Base-by-base conservation (phyloP, 1,140 invertebrate genomes). In the Hyposmocoma kahamanoa region DNA sequence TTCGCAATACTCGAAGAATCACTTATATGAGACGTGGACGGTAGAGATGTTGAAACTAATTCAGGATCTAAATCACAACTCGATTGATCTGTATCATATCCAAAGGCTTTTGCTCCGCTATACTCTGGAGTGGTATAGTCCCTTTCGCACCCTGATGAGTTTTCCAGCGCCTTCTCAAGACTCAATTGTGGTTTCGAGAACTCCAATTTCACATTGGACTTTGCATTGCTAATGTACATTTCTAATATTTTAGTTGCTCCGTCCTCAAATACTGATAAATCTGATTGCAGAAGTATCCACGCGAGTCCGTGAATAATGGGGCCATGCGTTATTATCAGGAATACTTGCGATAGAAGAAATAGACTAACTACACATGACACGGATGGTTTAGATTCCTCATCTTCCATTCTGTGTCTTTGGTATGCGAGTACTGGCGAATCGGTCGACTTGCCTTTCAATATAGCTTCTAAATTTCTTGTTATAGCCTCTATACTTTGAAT, bases 331-430 rank as follows among this genome's bases (percentile, higher is more conserved):
- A 98, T 91, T 50, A 99, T 98, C 22, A 98, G 87, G 87, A 98
- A 98, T n/a, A 98, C 96, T 91, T 98, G 95, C 3, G 97, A 98
- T 30, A 98, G 82, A 30, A 99, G 84, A 87, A 97, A 99, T 36
- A 99, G 86, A 0, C 96, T 91, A 0, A 98, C 95, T 2, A 98
- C 94, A 47, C 94, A 93, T 50, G 96, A 97, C 0, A 97, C 92
- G 56, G 91, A 90, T 11, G 93, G 92, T 78, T 90, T 89, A n/a
- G 73, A 67, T 42, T 85, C 77, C 56, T 89, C 77, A 28, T 86
- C 80, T 72, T 79, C 42, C 3, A 21, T 20, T 1, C 20, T 11
- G 11, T 76, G 75, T 32, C 81, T 67, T 1, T 69, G 65, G 56
- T 76, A 85, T n/a, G 61, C 75, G 24, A 80, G 54, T 66, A 69